Evolutionary conservation across 2,797 vertebrate genomes (phyloP), one percentile per base, ranked within the genome.

Genomic region (Dendrocincla tyrannina): DNA sequence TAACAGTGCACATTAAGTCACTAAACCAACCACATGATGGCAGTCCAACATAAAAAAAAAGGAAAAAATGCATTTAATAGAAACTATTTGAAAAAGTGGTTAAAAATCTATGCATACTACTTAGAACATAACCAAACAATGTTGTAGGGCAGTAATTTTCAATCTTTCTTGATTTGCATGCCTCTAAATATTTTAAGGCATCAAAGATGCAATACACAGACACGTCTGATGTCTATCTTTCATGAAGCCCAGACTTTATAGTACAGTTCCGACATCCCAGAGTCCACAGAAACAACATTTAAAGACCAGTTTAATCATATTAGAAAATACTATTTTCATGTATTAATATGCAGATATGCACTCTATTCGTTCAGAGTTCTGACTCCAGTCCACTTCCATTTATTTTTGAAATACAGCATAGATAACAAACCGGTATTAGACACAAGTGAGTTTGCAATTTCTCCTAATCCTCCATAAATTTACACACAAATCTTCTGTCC

Each of bases 1-100:
- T 55, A 10, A 46, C 67, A 52, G 7, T 42, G 17, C 7, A 47
- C 1, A 0, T 32, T 42, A 81, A 72, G 25, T 69, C 39, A 73
- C 32, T 32, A 77, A 89, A 53, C 2, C 24, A 85, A 67, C 84
- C 91, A 89, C 92, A 85, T 11, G 96, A 85, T 93, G 93, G 95
- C 94, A 95, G 87, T 73, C 53, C 49, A 94, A 60, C 42, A 62
- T 14, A 33, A 49, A 60, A 15, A 18, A 59, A 41, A 56, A 5
- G 2, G 0, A 13, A 32, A 27, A 24, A 30, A 10, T 12, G 18
- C 11, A 25, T 63, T 52, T 58, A 64, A 30, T 7, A 74, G 11
- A 50, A 89, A 52, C 11, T 13, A 50, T 41, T 23, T 9, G 19
- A 35, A 91, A 87, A 90, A 64, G 14, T 14, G 62, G 8, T 30